Conservation (phyloP, 2,797 vertebrate species). For the Micrastur ruficollis region DNA sequence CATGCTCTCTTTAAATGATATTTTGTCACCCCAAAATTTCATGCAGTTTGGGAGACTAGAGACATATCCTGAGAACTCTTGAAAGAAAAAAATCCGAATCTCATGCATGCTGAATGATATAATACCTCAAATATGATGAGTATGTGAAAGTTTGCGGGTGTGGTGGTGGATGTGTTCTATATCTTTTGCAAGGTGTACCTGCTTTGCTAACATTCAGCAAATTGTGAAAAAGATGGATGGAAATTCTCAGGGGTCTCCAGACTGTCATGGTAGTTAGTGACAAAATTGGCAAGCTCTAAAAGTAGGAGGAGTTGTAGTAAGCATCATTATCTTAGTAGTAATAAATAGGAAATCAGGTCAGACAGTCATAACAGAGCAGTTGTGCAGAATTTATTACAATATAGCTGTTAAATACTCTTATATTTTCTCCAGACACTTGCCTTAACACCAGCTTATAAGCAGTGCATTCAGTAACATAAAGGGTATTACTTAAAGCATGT, state of each 20-base stretch:
- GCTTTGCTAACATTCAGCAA: accelerated
- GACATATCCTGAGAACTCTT: neutral
- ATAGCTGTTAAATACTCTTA: neutral
- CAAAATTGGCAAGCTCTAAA: neutral
- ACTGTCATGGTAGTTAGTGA: neutral
- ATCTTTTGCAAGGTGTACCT: neutral
- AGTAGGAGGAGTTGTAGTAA: neutral
- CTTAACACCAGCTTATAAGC: neutral
- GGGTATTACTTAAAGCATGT: neutral
- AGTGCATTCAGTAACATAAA: neutral
- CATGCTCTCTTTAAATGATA: neutral
- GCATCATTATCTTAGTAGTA: neutral
- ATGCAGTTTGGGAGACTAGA: neutral
- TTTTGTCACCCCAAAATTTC: neutral
- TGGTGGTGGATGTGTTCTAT: neutral
- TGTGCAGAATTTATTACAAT: neutral
- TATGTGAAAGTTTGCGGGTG: accelerated
- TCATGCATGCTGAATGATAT: neutral
- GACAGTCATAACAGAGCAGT: neutral
- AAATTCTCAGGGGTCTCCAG: neutral
- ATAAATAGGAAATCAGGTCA: neutral
- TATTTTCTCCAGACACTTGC: neutral
- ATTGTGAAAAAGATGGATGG: neutral
- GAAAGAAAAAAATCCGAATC: neutral
- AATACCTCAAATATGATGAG: neutral